Conservation (phyloP, 2,797 vertebrate species). For the Eulemur coronatus region DNA sequence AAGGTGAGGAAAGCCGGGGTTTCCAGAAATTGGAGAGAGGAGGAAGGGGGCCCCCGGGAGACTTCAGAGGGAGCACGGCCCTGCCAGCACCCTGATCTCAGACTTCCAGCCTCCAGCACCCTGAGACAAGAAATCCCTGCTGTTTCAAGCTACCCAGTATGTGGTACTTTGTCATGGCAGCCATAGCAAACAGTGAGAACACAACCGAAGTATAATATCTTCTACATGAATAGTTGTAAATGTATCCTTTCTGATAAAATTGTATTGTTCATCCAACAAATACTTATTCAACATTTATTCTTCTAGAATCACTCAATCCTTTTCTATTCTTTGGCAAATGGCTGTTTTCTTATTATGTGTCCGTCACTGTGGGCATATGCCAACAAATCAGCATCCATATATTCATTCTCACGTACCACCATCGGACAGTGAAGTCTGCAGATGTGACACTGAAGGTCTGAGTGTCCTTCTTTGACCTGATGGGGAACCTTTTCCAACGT, state of each 20-base stretch:
- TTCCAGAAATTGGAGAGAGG: neutral
- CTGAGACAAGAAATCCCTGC: no score
- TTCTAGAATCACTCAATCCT: neutral
- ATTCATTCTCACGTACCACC: neutral
- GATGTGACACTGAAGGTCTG: rapidly evolving
- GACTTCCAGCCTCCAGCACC: neutral
- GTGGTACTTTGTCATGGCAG: neutral
- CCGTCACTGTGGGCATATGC: neutral
- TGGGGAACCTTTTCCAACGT: neutral
- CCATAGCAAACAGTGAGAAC: rapidly evolving
- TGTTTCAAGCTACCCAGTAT: rapidly evolving
- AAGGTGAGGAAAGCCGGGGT: neutral
- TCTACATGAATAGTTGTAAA: neutral
- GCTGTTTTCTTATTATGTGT: neutral
- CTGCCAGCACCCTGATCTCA: rapidly evolving
- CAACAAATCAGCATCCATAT: neutral
- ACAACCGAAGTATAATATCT: neutral
- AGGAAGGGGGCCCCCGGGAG: neutral
- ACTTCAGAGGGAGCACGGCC: rapidly evolving
- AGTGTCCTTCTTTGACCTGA: neutral
- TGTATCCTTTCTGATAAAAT: neutral
- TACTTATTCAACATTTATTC: neutral
- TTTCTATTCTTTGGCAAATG: neutral
- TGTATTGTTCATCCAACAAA: neutral
- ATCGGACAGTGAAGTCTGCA: neutral